Base-by-base conservation (phyloP, 1,140 invertebrate species). In the Drosophila eugracilis region DNA sequence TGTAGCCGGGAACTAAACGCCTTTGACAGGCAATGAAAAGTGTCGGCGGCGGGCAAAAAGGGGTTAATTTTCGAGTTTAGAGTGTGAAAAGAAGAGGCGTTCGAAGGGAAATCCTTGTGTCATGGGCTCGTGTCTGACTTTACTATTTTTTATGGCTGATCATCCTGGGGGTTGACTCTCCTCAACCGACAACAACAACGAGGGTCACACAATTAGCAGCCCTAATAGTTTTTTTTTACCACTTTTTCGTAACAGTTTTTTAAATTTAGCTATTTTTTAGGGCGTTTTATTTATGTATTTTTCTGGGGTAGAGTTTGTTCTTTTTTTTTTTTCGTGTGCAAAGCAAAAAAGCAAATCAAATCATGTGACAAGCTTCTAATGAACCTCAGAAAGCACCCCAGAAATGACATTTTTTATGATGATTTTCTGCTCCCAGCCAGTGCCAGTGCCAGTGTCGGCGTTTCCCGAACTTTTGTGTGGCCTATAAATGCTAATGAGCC, bases 361-460 rank as follows among this genome's bases (percentile, higher is more conserved):
- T 88, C 83, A 88, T 86, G 81, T 86, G 81, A 86, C 81, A 86
- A 86, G 81, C 58, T 86, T 86, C 81, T 86, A 86, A 86, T 86
- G 81, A 86, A 86, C 83, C 81, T 88, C 81, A 77, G 67, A 78
- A 78, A 86, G 62, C 58, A 67, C 62, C 28, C 36, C 42, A 37
- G 39, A 59, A 39, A 26, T 45, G 22, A 2, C 14, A 17, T 39
- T 39, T 39, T 12, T 32, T 3, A 32, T 12, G 7, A 4, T 24
- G 41, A 22, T n/a, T 21, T n/a, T 30, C 15, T 1, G 14, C 49
- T 66, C 44, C 58, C 70, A 67, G 70, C 24, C 36, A 65, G 24
- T 34, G 55, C n/a, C n/a, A n/a, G n/a, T n/a, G n/a, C n/a, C n/a
- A n/a, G n/a, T n/a, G n/a, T n/a, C n/a, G n/a, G n/a, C n/a, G n/a